Base-by-base conservation (phyloP, 2,888 invertebrate species). In the Diarsia dahlii region DNA sequence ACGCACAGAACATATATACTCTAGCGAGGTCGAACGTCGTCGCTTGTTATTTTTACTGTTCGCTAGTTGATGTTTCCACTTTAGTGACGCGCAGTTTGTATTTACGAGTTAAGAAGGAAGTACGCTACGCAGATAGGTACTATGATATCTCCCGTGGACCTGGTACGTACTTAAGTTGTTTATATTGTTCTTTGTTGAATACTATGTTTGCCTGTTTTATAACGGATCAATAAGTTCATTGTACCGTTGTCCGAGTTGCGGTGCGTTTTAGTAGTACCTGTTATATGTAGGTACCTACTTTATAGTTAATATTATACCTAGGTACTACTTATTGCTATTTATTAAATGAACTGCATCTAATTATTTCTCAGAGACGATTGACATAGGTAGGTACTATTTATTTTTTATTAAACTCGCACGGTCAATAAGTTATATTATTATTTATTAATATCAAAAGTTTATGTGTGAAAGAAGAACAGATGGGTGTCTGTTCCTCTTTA, bases 111-210 rank as follows among this genome's bases (percentile, higher is more conserved):
- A 72, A 62, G 39, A 54, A 79, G 76, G 74, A 86, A 80, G 75
- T 71, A 45, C 73, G 65, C 70, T 66, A 73, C 78, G 64, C 72
- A 76, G 67, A 56, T 63, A 76, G 67, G 52, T 63, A 81, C 72
- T 67, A 91, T 91, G 91, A 87, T 89, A 79, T 89, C 90, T 77
- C 88, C 89, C 12, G 73, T 88, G n/a, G 82, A 89, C 66, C 78
- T 90, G 89, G 91, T 90, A 71, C 64, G 91, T 90, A 69, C 39
- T 39, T 34, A 4, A 48, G n/a, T 71, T 71, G 45, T 70, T 72
- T n/a, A 69, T 64, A 39, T 62, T 78, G 45, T 73, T 62, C 23
- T 56, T 69, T 65, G 28, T 82, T 48, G 8, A 52, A 60, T 62
- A 56, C 1, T 46, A 23, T 71, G 46, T 23, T 76, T 23, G 62